Evolutionary conservation across 1,140 invertebrate genomes (phyloP).

Genomic region (Drosophila parvula): DNA sequence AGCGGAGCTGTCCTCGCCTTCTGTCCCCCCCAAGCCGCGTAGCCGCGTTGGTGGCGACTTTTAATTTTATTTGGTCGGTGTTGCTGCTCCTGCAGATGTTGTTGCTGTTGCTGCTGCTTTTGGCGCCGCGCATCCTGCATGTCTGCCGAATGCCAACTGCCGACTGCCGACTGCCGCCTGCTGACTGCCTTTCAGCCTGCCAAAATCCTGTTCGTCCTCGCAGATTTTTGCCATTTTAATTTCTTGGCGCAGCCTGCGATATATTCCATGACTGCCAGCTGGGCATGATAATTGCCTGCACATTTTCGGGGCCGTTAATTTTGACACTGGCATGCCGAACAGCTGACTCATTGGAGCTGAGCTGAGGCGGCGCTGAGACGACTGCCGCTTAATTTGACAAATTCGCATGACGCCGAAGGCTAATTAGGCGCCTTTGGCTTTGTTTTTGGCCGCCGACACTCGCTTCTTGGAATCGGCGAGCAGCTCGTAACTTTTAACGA

Average conservation of each 20-base stretch:
- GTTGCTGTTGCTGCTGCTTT: conserved; percentile 5
- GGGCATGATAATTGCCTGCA: conserved; percentile 68
- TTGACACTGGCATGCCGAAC: conserved; percentile 55
- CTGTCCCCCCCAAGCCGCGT: background rate
- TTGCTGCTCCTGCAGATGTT: conserved; percentile 24
- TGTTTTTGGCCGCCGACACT: conserved; percentile 22
- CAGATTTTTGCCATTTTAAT: conserved; percentile 27
- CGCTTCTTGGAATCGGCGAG: conserved; percentile 11
- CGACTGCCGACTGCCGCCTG: conserved; percentile 20
- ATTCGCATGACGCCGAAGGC: conserved; percentile 73
- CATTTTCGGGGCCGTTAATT: conserved; percentile 70
- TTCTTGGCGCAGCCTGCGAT: conserved; percentile 20
- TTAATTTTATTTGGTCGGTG: conserved; percentile 65
- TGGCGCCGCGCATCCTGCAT: conserved; percentile 54
- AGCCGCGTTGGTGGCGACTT: conserved; percentile 34
- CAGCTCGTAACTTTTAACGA: conserved; percentile 64
- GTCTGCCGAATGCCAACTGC: conserved; percentile 22
- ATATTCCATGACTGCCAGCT: conserved; percentile 28
- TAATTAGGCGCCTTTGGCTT: conserved; percentile 70
- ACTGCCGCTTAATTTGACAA: conserved; percentile 77
- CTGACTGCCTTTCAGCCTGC: conserved; percentile 10
- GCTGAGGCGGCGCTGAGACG: conserved; percentile 6
- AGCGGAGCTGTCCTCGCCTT: conserved; percentile 53
- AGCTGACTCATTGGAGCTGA: conserved; percentile 42
- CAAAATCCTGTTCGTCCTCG: conserved; percentile 26